A percentile compares a stretch with the other conserved stretches of the same genome.
phyloP scores from a whole-genome alignment of 2,113 vertebrate species.

The Oncorhynchus keta region DNA sequence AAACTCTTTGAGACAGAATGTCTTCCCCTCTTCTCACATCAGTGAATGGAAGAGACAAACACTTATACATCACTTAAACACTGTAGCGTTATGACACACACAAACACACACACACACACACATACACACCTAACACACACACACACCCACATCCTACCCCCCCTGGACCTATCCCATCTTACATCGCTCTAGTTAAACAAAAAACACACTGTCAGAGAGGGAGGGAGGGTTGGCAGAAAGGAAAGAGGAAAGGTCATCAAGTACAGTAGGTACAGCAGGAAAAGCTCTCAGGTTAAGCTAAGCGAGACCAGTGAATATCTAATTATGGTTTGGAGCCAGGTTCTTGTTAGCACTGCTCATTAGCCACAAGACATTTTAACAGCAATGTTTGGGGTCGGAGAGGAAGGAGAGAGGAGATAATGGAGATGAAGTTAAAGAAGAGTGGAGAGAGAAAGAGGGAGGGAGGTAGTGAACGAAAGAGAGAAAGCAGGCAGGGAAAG shows the following conservation, averaged over 20 bases:
- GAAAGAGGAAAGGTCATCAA: not conserved
- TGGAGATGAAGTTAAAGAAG: not conserved
- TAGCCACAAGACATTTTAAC: slow-evolving; percentile 60
- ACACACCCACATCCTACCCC: not conserved
- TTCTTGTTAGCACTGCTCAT: slow-evolving; percentile 62
- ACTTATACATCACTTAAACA: not conserved
- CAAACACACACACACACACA: too few relatives aligned
- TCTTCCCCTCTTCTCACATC: too few relatives aligned
- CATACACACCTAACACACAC: not conserved
- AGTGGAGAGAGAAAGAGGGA: too few relatives aligned
- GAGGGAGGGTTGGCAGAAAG: not conserved
- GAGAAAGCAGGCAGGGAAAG: not conserved
- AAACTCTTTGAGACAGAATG: too few relatives aligned
- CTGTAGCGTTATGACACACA: not conserved
- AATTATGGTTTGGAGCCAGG: slow-evolving; percentile 51
- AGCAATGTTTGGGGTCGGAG: slow-evolving; percentile 10
- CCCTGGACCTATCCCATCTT: not conserved
- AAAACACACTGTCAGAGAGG: too few relatives aligned
- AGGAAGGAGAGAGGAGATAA: not conserved
- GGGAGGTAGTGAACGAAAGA: not conserved
- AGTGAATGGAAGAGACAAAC: not conserved
- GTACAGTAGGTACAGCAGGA: not conserved
- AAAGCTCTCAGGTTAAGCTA: not conserved
- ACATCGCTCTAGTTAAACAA: too few relatives aligned
- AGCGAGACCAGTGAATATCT: slow-evolving; percentile 32